phyloP scores from a whole-genome alignment of 2,888 invertebrate genomes.

The Lithophane leautieri region DNA sequence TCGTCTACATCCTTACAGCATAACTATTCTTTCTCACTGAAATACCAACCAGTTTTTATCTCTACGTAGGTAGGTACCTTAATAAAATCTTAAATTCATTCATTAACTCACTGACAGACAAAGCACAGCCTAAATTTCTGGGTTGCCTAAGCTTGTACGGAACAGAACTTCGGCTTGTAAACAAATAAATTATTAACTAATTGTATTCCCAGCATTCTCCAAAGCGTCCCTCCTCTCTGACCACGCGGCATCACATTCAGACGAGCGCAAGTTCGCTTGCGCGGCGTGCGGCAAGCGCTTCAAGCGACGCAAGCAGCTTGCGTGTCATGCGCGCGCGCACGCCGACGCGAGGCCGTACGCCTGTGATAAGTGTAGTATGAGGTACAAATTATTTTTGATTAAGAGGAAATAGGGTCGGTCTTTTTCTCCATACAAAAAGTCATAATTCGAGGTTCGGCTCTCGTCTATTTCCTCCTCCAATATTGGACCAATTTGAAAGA shows the following conservation, averaged over 20 bases:
- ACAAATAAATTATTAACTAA: too few relatives aligned
- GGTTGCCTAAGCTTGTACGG: too few relatives aligned
- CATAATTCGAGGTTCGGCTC: too few relatives aligned
- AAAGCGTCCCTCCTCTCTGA: slow-evolving; percentile 76
- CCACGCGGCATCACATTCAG: slow-evolving; percentile 79
- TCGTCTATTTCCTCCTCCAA: too few relatives aligned
- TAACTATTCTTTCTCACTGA: not conserved
- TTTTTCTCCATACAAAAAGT: too few relatives aligned
- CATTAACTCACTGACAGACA: not conserved
- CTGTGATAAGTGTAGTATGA: slow-evolving; percentile 83
- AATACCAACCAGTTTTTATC: not conserved
- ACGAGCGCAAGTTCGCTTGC: slow-evolving; percentile 80
- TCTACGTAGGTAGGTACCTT: too few relatives aligned
- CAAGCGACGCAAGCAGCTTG: slow-evolving; percentile 81
- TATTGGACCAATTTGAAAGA: too few relatives aligned
- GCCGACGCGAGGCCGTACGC: slow-evolving; percentile 78
- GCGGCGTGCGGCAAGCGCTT: slow-evolving; percentile 81
- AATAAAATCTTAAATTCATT: not conserved
- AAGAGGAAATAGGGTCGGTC: too few relatives aligned
- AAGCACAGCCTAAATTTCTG: not conserved
- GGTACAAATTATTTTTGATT: slow-evolving; percentile 64
- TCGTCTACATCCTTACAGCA: not conserved
- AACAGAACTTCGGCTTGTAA: not conserved
- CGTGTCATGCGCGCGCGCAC: slow-evolving; percentile 79
- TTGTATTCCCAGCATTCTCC: slow-evolving; percentile 76